These are phyloP conservation scores for honey bee (Apis mellifera) DNA, from an alignment of 1,140 invertebrate genomes.

Conservation along the genomic window DNA sequence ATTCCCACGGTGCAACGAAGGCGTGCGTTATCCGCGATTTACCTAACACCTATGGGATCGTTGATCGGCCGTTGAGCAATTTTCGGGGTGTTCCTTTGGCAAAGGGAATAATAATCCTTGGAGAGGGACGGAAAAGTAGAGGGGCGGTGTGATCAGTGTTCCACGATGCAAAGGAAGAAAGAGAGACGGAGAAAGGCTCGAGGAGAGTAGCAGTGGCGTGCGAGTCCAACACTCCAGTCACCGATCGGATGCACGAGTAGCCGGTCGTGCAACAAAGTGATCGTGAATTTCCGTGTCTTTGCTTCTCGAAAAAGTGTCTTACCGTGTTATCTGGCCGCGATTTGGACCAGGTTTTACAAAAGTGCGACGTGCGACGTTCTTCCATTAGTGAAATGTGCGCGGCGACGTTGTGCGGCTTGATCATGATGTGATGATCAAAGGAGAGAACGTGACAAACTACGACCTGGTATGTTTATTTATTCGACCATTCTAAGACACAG, in stretches of 20 bases:
- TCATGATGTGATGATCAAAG: slow-evolving; percentile 10
- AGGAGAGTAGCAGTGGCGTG: slow-evolving; percentile 65
- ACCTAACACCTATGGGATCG: not conserved
- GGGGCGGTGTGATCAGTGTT: not conserved
- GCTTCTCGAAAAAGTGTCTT: not conserved
- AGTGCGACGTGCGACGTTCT: not conserved
- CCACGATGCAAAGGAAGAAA: slow-evolving; percentile 17
- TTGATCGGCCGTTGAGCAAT: slow-evolving; percentile 29
- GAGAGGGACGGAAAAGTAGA: slow-evolving; percentile 23
- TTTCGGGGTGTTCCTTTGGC: not conserved
- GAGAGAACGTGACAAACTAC: not conserved
- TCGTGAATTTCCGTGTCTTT: not conserved
- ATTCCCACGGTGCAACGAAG: not conserved
- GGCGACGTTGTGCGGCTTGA: not conserved
- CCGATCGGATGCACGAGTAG: slow-evolving; percentile 71
- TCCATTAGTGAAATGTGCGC: slow-evolving; percentile 2
- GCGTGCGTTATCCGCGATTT: not conserved
- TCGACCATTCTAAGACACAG: slow-evolving; percentile 8
- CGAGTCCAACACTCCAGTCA: slow-evolving; percentile 71
- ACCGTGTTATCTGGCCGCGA: not conserved
- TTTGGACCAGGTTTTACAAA: not conserved
- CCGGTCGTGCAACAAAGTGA: slow-evolving; percentile 32
- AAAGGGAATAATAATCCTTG: slow-evolving; percentile 18
- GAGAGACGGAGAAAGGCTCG: slow-evolving; percentile 45
- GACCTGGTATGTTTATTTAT: slow-evolving; percentile 41